Conservation (phyloP, 2,113 vertebrate genomes). For the Aix galericulata region DNA sequence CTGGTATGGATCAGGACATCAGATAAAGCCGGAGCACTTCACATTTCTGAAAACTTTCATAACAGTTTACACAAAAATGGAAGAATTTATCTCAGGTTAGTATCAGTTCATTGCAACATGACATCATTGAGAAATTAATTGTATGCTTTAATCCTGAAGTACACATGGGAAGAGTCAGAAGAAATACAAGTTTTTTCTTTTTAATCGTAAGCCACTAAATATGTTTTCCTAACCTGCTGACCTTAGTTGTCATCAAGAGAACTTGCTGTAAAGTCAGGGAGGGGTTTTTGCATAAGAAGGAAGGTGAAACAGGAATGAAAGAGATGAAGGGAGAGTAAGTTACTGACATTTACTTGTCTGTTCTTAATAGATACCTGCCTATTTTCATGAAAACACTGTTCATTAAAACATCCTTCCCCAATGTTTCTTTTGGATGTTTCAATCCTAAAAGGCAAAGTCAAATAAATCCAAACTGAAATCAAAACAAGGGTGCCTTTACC, state of each 20-base stretch:
- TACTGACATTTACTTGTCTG: neutral
- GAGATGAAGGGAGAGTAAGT: neutral
- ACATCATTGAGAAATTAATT: neutral
- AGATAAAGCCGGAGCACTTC: conserved; percentile 13
- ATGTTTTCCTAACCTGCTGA: neutral
- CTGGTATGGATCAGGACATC: neutral
- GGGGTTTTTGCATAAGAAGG: neutral
- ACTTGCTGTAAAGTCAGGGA: neutral
- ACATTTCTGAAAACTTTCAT: neutral
- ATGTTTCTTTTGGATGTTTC: neutral
- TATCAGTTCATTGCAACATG: neutral
- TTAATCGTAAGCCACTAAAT: neutral
- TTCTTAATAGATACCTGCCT: fast-evolving
- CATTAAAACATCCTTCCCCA: neutral
- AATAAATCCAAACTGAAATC: neutral
- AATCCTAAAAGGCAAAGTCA: neutral
- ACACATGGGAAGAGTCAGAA: neutral
- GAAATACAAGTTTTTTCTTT: neutral
- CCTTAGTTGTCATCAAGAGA: neutral
- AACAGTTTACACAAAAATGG: neutral
- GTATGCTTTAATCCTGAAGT: neutral
- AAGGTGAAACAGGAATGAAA: neutral
- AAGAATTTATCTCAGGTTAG: conserved; percentile 40
- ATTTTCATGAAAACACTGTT: neutral
- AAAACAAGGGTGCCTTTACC: conserved; percentile 69